phyloP scores from a whole-genome alignment of 2,797 vertebrate species.

The Acridotheres tristis region DNA sequence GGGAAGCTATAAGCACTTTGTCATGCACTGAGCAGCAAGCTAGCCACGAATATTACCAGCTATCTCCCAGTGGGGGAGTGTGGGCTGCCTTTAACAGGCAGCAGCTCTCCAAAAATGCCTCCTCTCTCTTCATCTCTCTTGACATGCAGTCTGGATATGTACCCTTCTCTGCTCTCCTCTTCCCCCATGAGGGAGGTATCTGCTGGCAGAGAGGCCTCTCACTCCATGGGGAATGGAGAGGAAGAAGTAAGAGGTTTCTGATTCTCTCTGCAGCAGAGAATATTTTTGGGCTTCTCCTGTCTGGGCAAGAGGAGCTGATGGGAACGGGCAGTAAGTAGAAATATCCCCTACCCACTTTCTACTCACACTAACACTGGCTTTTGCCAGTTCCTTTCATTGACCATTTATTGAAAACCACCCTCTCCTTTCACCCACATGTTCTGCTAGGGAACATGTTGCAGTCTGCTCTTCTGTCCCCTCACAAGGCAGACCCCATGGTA shows the following conservation, averaged over 20 bases:
- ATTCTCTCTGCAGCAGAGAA: background rate
- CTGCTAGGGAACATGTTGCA: background rate
- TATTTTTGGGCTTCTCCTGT: background rate
- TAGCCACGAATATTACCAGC: background rate
- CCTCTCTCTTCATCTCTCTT: background rate
- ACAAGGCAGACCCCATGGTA: rapidly evolving
- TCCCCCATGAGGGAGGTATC: rapidly evolving
- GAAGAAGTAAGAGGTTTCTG: background rate
- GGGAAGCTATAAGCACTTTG: constrained; percentile 31
- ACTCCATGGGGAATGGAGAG: background rate
- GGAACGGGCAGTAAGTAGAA: background rate
- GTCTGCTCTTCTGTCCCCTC: background rate
- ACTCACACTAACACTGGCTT: background rate
- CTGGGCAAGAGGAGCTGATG: background rate
- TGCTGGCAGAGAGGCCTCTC: background rate
- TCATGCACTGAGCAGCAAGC: background rate
- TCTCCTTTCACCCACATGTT: background rate
- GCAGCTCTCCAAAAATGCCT: background rate
- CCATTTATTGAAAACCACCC: background rate
- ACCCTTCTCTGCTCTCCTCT: background rate
- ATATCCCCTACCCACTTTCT: background rate
- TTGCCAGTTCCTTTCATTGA: background rate
- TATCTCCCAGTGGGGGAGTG: background rate
- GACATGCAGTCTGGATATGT: background rate
- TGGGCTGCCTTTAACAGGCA: background rate